Base-by-base conservation (phyloP, 35 echinoderm and acorn worm species). In the Ophioderma brevispina region DNA sequence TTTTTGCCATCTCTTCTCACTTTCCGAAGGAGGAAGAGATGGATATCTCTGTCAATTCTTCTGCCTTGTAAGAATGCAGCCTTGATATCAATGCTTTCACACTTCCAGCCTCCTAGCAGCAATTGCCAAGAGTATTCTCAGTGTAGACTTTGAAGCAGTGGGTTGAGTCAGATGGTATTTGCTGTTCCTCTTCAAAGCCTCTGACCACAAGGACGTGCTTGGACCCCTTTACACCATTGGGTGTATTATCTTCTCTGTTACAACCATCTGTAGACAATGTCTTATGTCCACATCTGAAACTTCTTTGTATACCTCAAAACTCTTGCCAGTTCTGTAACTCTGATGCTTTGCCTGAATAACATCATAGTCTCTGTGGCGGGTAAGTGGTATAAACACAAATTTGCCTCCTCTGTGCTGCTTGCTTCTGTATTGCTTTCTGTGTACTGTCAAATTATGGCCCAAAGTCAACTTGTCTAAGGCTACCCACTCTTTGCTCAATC, bases 301-400 rank as follows among this genome's bases (percentile, higher is more conserved):
- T 43, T 89, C 78, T 33, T 89, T 36, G 30, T 89, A 89, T 21
- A 89, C 87, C 33, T 78, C 15, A 55, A 80, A 89, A 6, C 0
- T 89, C 87, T 33, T 89, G 43, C 77, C 87, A 89, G n/a, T 89
- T 87, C 38, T 87, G 85, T 5, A 86, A 31, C 49, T 63, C 83
- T 86, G n/a, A 3, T 59, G 46, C 36, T 86, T 70, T 1, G 83
- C 83, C 28, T 64, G 1, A 8, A 34, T 35, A 36, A 80, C 78
- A 34, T 80, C 78, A 39, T 3, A 25, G 4, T 80, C 32, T 21
- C 78, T 15, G n/a, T 80, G 78, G 34, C 36, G n/a, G 28, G 36
- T 25, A 21, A 80, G n/a, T 21, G n/a, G 78, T 1, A 80, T 80
- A 31, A 80, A 80, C 3, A 80, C 78, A 13, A 80, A 34, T 80